Percentiles rank a stretch among this genome's conserved stretches.
Evolutionary conservation across 1,140 invertebrate genomes (phyloP).

Genomic region (Drosophila parabipectinata): DNA sequence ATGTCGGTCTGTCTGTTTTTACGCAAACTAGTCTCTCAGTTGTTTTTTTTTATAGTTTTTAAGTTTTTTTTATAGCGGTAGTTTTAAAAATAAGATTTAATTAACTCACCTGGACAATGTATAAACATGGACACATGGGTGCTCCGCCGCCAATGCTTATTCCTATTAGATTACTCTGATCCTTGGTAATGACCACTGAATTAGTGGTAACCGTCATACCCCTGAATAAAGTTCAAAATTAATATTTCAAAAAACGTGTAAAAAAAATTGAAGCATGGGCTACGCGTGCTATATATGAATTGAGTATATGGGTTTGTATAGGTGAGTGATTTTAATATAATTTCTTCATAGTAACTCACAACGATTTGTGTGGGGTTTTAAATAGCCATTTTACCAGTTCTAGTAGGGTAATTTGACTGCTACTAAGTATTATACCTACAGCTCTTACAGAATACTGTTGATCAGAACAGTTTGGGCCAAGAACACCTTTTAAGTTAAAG

Average conservation of each 20-base stretch:
- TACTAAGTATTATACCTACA: constrained; percentile 6
- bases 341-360: constrained; percentile 52
- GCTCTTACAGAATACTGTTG: constrained; percentile 16
- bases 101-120: constrained; percentile 94
- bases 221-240: constrained; percentile 86
- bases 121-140: constrained; percentile 97
- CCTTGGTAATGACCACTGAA: constrained; percentile 94
- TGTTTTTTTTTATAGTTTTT: too few relatives aligned
- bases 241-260: not conserved
- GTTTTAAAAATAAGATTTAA: not conserved
- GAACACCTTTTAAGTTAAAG: not conserved
- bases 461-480: constrained; percentile 27
- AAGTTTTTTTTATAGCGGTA: too few relatives aligned
- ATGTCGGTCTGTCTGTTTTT: too few relatives aligned
- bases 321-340: constrained; percentile 30
- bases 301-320: constrained; percentile 5
- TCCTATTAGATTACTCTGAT: constrained; percentile 97
- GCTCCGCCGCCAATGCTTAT: constrained; percentile 99
- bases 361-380: constrained; percentile 53
- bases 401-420: constrained; percentile 45
- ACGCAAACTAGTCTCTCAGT: too few relatives aligned
- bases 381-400: constrained; percentile 45
- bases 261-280: constrained; percentile 10
- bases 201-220: constrained; percentile 99
- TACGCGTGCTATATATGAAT: constrained; percentile 30